phyloP scores from a whole-genome alignment of 1,140 invertebrate genomes.

The Chironomus striatipennis region DNA sequence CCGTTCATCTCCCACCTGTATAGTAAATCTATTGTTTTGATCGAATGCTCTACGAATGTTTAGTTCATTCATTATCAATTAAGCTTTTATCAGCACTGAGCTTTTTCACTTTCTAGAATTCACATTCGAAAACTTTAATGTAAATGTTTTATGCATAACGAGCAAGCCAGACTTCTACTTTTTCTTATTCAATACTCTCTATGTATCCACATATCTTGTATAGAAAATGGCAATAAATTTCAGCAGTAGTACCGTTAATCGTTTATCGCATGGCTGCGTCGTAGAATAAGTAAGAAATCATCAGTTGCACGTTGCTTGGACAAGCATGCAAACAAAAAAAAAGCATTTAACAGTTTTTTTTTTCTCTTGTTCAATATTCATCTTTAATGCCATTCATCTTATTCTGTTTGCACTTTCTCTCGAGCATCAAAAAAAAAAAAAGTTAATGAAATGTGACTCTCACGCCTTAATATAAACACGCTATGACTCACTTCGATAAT shows the following conservation, averaged over 20 bases:
- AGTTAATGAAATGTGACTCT: neutral
- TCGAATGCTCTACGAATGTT: too few relatives aligned
- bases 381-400: neutral
- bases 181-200: neutral
- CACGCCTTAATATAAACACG: neutral
- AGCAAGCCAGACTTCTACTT: neutral
- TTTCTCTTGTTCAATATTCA: too few relatives aligned
- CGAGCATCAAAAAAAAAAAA: neutral
- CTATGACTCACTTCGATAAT: neutral
- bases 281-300: neutral
- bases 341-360: neutral
- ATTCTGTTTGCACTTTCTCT: conserved; percentile 21
- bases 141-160: neutral
- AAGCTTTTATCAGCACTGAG: too few relatives aligned
- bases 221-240: conserved; percentile 9
- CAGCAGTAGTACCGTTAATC: conserved; percentile 1
- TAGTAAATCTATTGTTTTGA: too few relatives aligned
- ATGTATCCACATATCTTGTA: neutral
- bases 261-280: neutral
- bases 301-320: neutral
- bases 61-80: too few relatives aligned
- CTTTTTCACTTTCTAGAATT: too few relatives aligned
- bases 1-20: too few relatives aligned
- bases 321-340: neutral
- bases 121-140: neutral